Conservation (phyloP, 2,888 invertebrate species). For the Lasioglossum vierecki region DNA sequence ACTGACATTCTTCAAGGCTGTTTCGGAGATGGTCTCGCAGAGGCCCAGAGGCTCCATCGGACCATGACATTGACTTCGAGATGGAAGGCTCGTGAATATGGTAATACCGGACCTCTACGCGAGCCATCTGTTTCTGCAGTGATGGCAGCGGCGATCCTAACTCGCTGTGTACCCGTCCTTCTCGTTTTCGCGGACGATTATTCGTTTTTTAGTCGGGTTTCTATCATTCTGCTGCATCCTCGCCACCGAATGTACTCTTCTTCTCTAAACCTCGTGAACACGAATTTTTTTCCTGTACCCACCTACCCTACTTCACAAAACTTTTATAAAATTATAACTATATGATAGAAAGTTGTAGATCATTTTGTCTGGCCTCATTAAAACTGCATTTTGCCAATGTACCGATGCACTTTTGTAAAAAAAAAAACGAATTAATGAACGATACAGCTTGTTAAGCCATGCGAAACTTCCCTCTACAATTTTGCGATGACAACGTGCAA, state of each 20-base stretch:
- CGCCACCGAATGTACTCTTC: slow-evolving; percentile 55
- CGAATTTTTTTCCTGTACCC: no score
- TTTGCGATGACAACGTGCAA: neutral
- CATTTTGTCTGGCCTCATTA: no score
- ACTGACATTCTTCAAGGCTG: slow-evolving; percentile 81
- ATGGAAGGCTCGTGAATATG: slow-evolving; percentile 78
- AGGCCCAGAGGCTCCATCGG: slow-evolving; percentile 63
- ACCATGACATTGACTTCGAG: slow-evolving; percentile 79
- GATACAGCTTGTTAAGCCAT: no score
- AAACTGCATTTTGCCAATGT: no score
- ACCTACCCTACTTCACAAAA: neutral
- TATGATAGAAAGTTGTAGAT: no score
- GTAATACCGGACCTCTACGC: slow-evolving; percentile 68
- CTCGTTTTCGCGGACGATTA: slow-evolving; percentile 30
- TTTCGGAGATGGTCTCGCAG: slow-evolving; percentile 59
- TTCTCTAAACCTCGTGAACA: slow-evolving; percentile 14
- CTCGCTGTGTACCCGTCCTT: slow-evolving; percentile 11
- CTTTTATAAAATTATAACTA: no score
- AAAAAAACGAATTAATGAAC: no score
- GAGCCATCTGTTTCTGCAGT: slow-evolving; percentile 52
- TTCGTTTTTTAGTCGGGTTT: slow-evolving; percentile 38
- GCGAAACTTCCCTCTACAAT: no score
- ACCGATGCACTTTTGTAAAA: no score
- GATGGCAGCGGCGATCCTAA: slow-evolving; percentile 45
- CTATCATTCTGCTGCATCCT: slow-evolving; percentile 28